phyloP scores from a whole-genome alignment of 1,140 invertebrate species.

The Anastrepha obliqua region DNA sequence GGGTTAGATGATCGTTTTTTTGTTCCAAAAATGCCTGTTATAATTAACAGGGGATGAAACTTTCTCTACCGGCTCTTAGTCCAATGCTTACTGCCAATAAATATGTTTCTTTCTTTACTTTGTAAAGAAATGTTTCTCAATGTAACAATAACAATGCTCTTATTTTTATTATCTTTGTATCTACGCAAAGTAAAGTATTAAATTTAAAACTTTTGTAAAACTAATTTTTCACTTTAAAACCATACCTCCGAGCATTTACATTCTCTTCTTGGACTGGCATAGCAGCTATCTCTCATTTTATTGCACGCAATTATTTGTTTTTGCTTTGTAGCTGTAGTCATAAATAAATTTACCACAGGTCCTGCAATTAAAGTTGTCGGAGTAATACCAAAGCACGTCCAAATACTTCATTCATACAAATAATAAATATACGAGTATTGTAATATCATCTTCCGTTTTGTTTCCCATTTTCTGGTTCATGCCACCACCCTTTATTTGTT shows the following conservation, averaged over 20 bases:
- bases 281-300: not conserved
- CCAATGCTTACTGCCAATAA: no score
- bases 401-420: not conserved
- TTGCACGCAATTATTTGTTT: not conserved
- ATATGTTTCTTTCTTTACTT: no score
- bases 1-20: no score
- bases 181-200: not conserved
- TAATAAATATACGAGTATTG: slow-evolving; percentile 18
- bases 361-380: not conserved
- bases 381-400: not conserved
- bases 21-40: no score
- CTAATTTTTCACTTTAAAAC: not conserved
- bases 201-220: not conserved
- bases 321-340: not conserved
- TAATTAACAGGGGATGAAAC: no score
- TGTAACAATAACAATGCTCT: no score
- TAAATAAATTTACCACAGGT: slow-evolving; percentile 28
- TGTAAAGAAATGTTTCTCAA: no score
- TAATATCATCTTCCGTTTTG: slow-evolving; percentile 35
- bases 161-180: no score
- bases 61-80: no score
- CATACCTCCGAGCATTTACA: no score
- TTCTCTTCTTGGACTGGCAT: not conserved
- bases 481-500: not conserved
- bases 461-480: not conserved